These are phyloP conservation scores for Poecilobothrus nobilitatus DNA, from an alignment of 2,888 invertebrate genomes.

Conservation along the genomic window DNA sequence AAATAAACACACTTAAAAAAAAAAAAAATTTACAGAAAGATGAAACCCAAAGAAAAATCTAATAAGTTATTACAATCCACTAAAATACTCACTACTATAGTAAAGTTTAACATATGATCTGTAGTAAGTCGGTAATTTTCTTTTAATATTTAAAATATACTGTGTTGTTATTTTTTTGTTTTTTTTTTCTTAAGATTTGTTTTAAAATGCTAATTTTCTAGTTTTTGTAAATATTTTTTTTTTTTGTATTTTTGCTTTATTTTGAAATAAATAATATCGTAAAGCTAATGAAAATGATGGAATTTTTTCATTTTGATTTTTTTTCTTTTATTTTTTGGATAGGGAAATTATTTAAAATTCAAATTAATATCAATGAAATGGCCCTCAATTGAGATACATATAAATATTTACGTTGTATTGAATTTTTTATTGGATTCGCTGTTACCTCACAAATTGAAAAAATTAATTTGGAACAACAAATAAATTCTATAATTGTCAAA, in stretches of 20 bases:
- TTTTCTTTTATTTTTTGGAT: neutral
- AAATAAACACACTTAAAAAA: too few species aligned
- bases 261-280: neutral
- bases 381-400: neutral
- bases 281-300: neutral
- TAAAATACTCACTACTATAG: neutral
- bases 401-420: neutral
- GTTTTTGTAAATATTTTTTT: neutral
- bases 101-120: neutral
- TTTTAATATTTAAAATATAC: neutral
- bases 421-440: neutral
- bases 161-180: too few species aligned
- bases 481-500: too few species aligned
- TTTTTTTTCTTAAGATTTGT: neutral
- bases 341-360: neutral
- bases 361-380: conserved; percentile 2
- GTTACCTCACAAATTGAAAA: too few species aligned
- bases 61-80: too few species aligned
- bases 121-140: neutral
- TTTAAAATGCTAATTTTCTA: neutral
- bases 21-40: too few species aligned
- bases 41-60: too few species aligned
- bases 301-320: neutral
- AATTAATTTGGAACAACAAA: too few species aligned
- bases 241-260: neutral